phyloP scores from a whole-genome alignment of 2,888 invertebrate species.

The Zaprionus lineosus region DNA sequence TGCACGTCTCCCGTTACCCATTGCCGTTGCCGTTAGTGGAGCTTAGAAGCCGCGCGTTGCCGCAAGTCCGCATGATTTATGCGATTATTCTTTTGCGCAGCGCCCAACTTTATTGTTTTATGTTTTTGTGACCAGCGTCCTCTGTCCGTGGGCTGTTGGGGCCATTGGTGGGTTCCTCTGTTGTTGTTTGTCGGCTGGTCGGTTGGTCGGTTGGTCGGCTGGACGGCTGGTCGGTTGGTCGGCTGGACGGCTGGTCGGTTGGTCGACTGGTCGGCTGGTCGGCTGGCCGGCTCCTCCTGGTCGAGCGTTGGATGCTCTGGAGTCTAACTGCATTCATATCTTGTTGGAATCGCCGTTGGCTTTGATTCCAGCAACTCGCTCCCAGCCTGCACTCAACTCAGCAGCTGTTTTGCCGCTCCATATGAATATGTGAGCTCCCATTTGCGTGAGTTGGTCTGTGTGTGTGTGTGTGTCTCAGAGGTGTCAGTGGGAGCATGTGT shows the following conservation, averaged over 20 bases:
- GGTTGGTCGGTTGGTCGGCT: conserved; percentile 8
- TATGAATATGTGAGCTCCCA: too few relatives aligned
- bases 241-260: background rate
- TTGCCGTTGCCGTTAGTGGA: conserved; percentile 61
- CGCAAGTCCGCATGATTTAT: conserved; percentile 76
- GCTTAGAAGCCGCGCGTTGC: conserved; percentile 66
- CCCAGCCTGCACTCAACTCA: conserved; percentile 46
- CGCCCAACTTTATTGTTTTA: conserved; percentile 77
- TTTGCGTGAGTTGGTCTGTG: conserved; percentile 7
- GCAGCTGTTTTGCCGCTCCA: conserved; percentile 48
- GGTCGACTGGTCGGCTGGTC: conserved; percentile 6
- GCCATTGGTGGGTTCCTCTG: too few relatives aligned
- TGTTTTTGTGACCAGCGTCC: conserved; percentile 67
- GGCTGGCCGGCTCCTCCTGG: background rate
- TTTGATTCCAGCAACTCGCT: conserved; percentile 48
- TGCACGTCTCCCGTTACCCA: conserved; percentile 3
- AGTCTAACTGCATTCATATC: conserved; percentile 53
- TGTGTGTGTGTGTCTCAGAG: background rate
- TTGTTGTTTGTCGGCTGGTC: conserved; percentile 2
- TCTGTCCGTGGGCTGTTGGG: conserved; percentile 8
- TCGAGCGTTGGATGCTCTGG: conserved; percentile 5
- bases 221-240: conserved; percentile 15
- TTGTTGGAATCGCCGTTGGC: conserved; percentile 55
- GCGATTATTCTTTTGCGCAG: conserved; percentile 77
- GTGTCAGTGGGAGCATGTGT: background rate